Evolutionary conservation across 2,888 invertebrate genomes (phyloP).

Genomic region (Dendrolimus houi): DNA sequence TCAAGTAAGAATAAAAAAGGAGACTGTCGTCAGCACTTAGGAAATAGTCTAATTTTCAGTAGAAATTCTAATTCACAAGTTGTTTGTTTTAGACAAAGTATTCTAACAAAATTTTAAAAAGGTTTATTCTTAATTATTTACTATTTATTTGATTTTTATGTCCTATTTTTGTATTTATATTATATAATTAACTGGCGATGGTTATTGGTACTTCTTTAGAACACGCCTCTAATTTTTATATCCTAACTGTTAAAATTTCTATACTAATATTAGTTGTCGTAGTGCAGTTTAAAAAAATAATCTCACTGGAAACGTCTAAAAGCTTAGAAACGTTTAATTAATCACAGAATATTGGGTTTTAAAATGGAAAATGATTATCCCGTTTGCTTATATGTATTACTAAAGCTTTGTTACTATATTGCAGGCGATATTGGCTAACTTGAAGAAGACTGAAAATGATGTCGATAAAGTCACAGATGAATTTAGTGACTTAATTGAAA

Average conservation of each 20-base stretch:
- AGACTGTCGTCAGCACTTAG: slow-evolving; percentile 49
- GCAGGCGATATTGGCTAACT: slow-evolving; percentile 84
- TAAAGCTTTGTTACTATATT: not conserved
- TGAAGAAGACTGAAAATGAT: slow-evolving; percentile 90
- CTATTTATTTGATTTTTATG: slow-evolving; percentile 13
- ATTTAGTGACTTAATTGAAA: slow-evolving; percentile 89
- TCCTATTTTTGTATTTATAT: slow-evolving; percentile 14
- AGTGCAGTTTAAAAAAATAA: slow-evolving; percentile 48
- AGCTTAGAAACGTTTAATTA: too few species aligned
- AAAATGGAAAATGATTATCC: too few species aligned
- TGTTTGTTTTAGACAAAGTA: slow-evolving; percentile 23
- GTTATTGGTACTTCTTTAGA: slow-evolving; percentile 33
- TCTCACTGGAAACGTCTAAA: too few species aligned
- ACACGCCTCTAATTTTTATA: slow-evolving; percentile 17
- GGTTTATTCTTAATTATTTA: slow-evolving; percentile 1
- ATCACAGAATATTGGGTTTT: too few species aligned
- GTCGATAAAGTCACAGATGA: slow-evolving; percentile 92
- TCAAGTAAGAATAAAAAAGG: slow-evolving; percentile 81
- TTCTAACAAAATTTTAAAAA: slow-evolving; percentile 31
- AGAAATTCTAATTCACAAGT: slow-evolving; percentile 54
- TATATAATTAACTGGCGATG: slow-evolving; percentile 31
- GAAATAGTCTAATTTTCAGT: slow-evolving; percentile 66
- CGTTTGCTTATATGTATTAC: too few species aligned
- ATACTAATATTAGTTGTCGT: slow-evolving; percentile 67
- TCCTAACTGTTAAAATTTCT: slow-evolving; percentile 20